Evolutionary conservation across 1,140 invertebrate genomes (phyloP), one percentile per base, ranked within the genome.

Genomic region (Rhyacophila brunnea): DNA sequence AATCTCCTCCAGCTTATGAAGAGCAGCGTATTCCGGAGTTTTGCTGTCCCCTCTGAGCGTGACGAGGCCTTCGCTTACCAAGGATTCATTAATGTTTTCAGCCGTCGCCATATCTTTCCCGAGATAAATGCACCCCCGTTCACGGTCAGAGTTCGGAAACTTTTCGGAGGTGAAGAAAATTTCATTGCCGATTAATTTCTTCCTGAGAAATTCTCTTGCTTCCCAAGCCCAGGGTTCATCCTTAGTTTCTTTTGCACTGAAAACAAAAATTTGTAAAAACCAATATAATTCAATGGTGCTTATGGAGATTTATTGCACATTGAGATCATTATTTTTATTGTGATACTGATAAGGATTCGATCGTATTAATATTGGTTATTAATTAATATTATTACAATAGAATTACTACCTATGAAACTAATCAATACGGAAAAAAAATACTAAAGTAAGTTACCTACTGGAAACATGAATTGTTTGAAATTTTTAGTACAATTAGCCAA

Each of bases 141-240:
- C 92, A 69, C 93, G 85, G 5, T 67, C 71, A 20, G 86, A 83
- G 65, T 87, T 90, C 60, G 81, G 82, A 65, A 82, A 83, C 74
- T 85, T 91, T 65, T 90, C 88, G 46, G 82, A 79, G 15, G 78
- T 84, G 73, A 96, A 98, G 2, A 83, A 80, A 0, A 98, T 90
- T 67, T 93, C 88, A 74, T 93, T 87, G 2, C 94, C 94, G 69
- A 99, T 87, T 6, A 98, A 70, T 71, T 94, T 95, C 68, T 95
- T 94, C 19, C 96, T 82, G 20, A 99, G 75, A 73, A 89, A 98
- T 79, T 99, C 96, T 57, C 96, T 83, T 0, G 95, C 91, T 75
- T 98, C 95, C 93, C 95, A 99, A 1, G 94, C 95, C 80, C 84
- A 99, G 6, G 95, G 91, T 75, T 96, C 93, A 80, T 96, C 95